A percentile compares a stretch with the other conserved stretches of the same genome.
Conservation (phyloP, 2,888 invertebrate genomes). For the Phania funesta region DNA sequence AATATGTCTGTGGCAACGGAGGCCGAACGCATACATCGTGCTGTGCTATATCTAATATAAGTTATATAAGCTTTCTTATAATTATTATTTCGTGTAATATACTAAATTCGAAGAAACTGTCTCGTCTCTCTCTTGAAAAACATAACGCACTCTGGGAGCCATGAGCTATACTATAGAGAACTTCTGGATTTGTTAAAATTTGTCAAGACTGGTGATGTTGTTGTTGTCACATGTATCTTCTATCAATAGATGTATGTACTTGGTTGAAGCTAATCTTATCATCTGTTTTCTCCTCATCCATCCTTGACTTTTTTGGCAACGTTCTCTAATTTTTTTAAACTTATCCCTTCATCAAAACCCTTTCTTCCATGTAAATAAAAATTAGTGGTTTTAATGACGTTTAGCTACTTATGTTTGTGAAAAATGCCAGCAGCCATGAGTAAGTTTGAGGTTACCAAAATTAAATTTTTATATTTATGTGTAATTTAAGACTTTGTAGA, state of each 20-base stretch:
- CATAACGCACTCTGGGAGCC: too few relatives aligned
- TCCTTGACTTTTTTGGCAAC: neutral
- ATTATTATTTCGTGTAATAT: too few relatives aligned
- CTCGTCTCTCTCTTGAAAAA: too few relatives aligned
- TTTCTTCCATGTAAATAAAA: neutral
- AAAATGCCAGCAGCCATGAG: conserved; percentile 2
- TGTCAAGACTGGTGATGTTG: conserved; percentile 8
- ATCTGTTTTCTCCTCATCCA: neutral
- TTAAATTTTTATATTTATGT: neutral
- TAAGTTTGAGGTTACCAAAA: neutral
- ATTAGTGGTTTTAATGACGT: neutral
- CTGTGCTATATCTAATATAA: too few relatives aligned
- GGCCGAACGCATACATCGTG: too few relatives aligned
- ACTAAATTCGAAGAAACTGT: too few relatives aligned
- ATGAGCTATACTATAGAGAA: too few relatives aligned
- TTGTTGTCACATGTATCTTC: conserved; percentile 11
- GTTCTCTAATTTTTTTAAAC: neutral
- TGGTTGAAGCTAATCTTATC: neutral
- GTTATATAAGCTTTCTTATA: too few relatives aligned
- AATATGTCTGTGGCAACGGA: too few relatives aligned
- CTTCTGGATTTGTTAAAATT: too few relatives aligned
- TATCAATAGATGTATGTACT: conserved; percentile 5
- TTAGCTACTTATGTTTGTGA: neutral
- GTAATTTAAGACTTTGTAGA: neutral
- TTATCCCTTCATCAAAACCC: neutral